Conservation (phyloP, 2,888 invertebrate genomes). For the Tetragonisca angustula region DNA sequence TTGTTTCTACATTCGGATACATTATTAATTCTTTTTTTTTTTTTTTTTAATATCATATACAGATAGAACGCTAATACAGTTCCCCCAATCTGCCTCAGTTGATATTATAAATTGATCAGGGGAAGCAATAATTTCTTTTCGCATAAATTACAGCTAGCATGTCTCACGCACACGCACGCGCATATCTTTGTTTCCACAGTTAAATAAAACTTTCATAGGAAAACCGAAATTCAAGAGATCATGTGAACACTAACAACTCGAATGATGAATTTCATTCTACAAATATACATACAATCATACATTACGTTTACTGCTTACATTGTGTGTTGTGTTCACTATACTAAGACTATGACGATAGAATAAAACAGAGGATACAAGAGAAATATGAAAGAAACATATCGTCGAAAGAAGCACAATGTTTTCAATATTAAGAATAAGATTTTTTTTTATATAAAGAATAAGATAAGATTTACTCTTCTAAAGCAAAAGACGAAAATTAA, state of each 20-base stretch:
- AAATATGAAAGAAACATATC: neutral
- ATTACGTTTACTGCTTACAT: neutral
- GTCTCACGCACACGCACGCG: neutral
- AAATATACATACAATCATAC: conserved; percentile 44
- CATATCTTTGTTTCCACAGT: neutral
- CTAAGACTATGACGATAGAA: neutral
- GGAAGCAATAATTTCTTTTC: conserved; percentile 25
- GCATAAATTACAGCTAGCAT: conserved; percentile 46
- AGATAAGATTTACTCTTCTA: neutral
- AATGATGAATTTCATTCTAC: conserved; percentile 18
- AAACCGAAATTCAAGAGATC: conserved; percentile 52
- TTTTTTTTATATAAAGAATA: neutral
- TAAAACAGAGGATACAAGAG: neutral
- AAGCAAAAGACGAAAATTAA: neutral
- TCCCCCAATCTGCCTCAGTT: conserved; percentile 26
- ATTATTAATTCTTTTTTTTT: conserved; percentile 41
- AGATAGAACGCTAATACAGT: conserved; percentile 56
- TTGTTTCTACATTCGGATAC: conserved; percentile 58
- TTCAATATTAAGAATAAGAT: neutral
- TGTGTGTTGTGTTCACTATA: neutral
- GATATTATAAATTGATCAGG: conserved; percentile 41
- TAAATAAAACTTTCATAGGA: conserved; percentile 33
- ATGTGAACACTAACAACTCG: conserved; percentile 33
- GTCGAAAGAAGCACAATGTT: conserved; percentile 11
- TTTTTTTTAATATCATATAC: conserved; percentile 52